phyloP scores from a whole-genome alignment of 2,888 invertebrate species.

The Argyra leucocephala region DNA sequence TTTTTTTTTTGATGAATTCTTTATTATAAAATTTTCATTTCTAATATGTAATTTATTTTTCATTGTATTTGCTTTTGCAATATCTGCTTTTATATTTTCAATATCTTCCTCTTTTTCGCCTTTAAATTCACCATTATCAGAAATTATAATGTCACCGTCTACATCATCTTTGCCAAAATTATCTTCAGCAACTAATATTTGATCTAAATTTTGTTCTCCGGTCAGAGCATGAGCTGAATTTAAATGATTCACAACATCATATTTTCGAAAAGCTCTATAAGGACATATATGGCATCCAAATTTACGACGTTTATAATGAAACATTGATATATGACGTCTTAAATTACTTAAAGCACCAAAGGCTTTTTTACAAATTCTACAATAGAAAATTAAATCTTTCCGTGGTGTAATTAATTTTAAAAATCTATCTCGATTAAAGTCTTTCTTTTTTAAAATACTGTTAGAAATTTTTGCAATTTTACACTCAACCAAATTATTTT shows the following conservation, averaged over 20 bases:
- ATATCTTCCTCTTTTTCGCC: constrained; percentile 9
- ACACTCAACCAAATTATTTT: neutral
- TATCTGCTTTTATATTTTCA: constrained; percentile 5
- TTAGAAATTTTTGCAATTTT: too few species aligned
- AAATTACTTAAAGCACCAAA: constrained; percentile 41
- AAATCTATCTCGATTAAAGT: neutral
- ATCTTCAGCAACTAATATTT: constrained; percentile 36
- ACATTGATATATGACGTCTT: constrained; percentile 43
- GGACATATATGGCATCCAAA: constrained; percentile 68
- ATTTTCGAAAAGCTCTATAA: constrained; percentile 56
- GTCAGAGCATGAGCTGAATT: constrained; percentile 52
- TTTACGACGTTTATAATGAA: constrained; percentile 46
- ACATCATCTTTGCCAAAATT: constrained; percentile 38
- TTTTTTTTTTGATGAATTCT: neutral
- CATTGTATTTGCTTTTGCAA: neutral
- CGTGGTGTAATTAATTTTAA: neutral
- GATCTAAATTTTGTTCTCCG: constrained; percentile 42
- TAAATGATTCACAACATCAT: constrained; percentile 57
- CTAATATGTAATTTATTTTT: neutral
- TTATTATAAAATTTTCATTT: neutral
- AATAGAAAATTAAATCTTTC: constrained; percentile 36
- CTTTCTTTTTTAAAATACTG: neutral
- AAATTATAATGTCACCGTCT: constrained; percentile 35
- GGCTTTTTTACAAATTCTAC: constrained; percentile 40
- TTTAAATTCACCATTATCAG: constrained; percentile 14